Evolutionary conservation across 2,113 vertebrate genomes (phyloP).

Genomic region (Sturnus vulgaris): DNA sequence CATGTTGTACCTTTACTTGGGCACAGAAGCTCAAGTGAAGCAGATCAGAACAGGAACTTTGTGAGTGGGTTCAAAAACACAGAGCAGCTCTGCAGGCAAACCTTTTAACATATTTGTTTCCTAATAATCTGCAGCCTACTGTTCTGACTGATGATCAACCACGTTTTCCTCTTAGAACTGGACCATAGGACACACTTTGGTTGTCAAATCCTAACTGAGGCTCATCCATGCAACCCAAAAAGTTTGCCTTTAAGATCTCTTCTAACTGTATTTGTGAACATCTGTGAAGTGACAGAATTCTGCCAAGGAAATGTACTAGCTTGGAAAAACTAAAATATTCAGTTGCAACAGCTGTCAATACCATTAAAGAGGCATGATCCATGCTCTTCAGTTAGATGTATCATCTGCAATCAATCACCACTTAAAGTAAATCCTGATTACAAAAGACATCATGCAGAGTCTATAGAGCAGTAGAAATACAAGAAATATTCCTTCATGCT

Average conservation of each 20-base stretch:
- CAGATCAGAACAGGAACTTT: background rate
- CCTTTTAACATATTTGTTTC: accelerated
- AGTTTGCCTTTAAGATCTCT: background rate
- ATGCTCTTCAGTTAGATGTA: background rate
- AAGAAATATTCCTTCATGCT: background rate
- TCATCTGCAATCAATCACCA: background rate
- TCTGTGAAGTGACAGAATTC: background rate
- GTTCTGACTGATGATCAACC: background rate
- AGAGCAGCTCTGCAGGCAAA: background rate
- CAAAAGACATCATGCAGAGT: background rate
- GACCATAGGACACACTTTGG: background rate
- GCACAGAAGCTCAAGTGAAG: background rate
- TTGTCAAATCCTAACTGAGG: background rate
- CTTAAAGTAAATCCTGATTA: background rate
- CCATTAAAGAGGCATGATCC: background rate
- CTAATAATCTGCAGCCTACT: background rate
- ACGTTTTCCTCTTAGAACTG: background rate
- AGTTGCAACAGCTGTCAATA: background rate
- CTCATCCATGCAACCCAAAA: background rate
- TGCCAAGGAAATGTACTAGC: background rate
- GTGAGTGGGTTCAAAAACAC: background rate
- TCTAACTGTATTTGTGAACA: background rate
- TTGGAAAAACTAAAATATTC: background rate
- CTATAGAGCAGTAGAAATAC: background rate
- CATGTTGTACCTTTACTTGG: background rate